Evolutionary conservation across 2,888 invertebrate species (phyloP).

Genomic region (Agriotes lineatus): DNA sequence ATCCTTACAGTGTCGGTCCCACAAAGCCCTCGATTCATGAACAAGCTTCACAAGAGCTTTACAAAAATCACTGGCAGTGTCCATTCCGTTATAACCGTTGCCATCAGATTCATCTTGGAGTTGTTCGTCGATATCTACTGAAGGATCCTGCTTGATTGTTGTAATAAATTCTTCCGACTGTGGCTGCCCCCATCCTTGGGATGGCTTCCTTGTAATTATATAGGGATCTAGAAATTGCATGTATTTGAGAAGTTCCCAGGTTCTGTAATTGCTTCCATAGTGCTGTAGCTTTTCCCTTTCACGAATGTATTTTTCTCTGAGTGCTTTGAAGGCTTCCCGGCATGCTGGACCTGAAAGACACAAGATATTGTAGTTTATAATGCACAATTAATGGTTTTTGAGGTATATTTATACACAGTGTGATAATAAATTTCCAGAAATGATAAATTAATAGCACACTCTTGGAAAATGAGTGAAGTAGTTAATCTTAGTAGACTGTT

Average conservation of each 20-base stretch:
- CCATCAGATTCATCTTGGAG: conserved; percentile 24
- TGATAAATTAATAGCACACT: too few relatives aligned
- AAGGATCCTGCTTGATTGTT: conserved; percentile 32
- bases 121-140: conserved; percentile 21
- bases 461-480: too few relatives aligned
- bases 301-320: conserved; percentile 56
- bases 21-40: conserved; percentile 54
- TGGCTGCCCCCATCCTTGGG: conserved; percentile 11
- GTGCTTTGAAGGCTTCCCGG: conserved; percentile 54
- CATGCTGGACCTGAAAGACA: conserved; percentile 51
- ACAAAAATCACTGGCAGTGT: conserved; percentile 49
- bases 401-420: too few relatives aligned
- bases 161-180: conserved; percentile 22
- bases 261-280: conserved; percentile 48
- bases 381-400: too few relatives aligned
- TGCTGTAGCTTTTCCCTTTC: conserved; percentile 54
- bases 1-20: conserved; percentile 56
- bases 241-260: conserved; percentile 52
- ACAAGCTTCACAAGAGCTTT: conserved; percentile 53
- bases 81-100: conserved; percentile 10
- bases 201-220: conserved; percentile 51
- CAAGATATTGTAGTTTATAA: too few relatives aligned
- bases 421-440: too few relatives aligned
- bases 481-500: too few relatives aligned
- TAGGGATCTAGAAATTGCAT: conserved; percentile 56